Percentiles rank a stretch among this genome's conserved stretches.
Conservation (phyloP, 2,888 invertebrate species). For the Rhyacophila evoluta region DNA sequence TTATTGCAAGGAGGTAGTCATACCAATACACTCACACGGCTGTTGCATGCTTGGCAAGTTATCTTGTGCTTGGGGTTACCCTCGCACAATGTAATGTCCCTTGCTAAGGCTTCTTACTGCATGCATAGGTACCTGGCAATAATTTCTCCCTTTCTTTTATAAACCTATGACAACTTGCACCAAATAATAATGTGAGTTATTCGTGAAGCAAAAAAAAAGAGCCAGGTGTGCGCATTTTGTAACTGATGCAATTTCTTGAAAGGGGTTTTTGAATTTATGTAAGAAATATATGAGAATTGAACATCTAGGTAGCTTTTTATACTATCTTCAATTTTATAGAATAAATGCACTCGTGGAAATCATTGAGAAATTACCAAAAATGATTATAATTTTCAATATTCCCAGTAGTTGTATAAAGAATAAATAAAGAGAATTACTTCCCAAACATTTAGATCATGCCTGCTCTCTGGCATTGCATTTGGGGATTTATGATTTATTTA, state of each 20-base stretch:
- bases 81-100: constrained; percentile 20
- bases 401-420: no score
- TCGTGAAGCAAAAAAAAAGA: not conserved
- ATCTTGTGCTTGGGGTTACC: constrained; percentile 20
- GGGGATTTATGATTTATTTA: no score
- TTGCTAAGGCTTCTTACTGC: constrained; percentile 36
- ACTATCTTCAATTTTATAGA: no score
- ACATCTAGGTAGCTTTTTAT: no score
- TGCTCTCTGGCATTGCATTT: no score
- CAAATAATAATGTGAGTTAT: not conserved
- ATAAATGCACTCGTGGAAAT: no score
- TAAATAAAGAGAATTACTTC: no score
- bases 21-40: not conserved
- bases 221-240: not conserved
- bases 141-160: constrained; percentile 33
- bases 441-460: no score
- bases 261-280: not conserved
- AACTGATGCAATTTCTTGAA: not conserved
- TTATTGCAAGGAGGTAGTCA: constrained; percentile 15
- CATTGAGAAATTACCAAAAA: no score
- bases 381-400: no score
- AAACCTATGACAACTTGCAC: constrained; percentile 17
- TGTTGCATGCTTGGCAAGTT: constrained; percentile 10
- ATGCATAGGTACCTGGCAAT: not conserved
- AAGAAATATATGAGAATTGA: no score